A percentile compares a stretch with the other conserved stretches of the same genome.
Evolutionary conservation across 2,797 vertebrate species (phyloP).

Genomic region (Myiotriccus ornatus): DNA sequence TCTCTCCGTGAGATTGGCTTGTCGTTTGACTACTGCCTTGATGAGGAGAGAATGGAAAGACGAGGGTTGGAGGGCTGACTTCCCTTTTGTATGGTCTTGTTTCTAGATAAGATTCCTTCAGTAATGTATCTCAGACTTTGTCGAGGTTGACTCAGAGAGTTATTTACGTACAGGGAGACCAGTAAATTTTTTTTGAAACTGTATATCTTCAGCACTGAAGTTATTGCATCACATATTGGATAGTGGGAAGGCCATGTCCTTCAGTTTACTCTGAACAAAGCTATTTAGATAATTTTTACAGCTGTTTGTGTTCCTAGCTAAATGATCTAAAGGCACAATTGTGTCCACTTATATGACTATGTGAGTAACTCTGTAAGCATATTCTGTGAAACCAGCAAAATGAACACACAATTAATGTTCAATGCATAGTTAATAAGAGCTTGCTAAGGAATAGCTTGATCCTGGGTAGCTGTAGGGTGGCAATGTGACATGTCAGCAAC

Average conservation of each 20-base stretch:
- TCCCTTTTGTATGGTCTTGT: background rate
- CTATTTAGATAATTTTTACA: slow-evolving; percentile 11
- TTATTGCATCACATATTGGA: background rate
- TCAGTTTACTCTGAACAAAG: background rate
- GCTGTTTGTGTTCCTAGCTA: background rate
- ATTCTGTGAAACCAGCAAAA: background rate
- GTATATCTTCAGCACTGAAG: background rate
- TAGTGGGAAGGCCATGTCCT: background rate
- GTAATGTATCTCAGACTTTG: background rate
- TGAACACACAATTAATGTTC: background rate
- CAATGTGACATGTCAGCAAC: background rate
- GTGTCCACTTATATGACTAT: background rate
- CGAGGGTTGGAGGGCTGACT: background rate
- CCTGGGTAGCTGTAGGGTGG: background rate
- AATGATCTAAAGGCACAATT: background rate
- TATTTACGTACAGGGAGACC: background rate
- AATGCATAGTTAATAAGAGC: background rate
- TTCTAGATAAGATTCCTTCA: background rate
- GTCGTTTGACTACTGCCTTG: background rate
- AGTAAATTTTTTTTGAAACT: background rate
- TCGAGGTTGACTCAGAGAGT: background rate
- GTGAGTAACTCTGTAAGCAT: background rate
- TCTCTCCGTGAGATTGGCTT: background rate
- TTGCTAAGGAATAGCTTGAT: background rate
- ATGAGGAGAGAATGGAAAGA: background rate